Evolutionary conservation across 2,888 invertebrate species (phyloP).

Genomic region (Helobdella robusta): DNA sequence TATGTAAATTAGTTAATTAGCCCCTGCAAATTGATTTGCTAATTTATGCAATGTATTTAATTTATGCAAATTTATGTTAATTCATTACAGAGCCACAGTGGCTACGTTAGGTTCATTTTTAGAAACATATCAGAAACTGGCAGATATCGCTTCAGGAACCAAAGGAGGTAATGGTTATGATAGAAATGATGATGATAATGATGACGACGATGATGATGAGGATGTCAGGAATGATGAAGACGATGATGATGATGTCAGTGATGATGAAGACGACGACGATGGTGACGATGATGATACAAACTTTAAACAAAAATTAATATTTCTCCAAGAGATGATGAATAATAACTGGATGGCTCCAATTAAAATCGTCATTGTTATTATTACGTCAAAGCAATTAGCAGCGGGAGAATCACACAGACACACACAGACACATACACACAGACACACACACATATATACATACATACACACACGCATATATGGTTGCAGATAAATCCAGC

Average conservation of each 20-base stretch:
- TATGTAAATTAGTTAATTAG: too few species aligned
- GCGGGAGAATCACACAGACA: neutral
- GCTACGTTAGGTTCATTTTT: constrained; percentile 14
- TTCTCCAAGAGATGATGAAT: neutral
- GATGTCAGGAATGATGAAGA: constrained; percentile 9
- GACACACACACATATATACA: constrained; percentile 13
- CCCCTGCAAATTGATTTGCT: too few species aligned
- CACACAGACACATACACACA: neutral
- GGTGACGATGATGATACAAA: neutral
- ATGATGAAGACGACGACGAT: constrained; percentile 17
- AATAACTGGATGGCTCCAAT: neutral
- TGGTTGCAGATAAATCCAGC: neutral
- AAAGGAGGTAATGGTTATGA: constrained; percentile 14
- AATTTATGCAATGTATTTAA: too few species aligned
- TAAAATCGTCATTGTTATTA: neutral
- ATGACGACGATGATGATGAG: constrained; percentile 16
- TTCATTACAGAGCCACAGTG: constrained; percentile 14
- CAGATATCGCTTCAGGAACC: constrained; percentile 24
- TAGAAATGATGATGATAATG: constrained; percentile 9
- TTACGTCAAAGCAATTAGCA: neutral
- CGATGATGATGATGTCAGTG: constrained; percentile 16
- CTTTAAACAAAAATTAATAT: neutral
- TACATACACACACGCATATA: constrained; percentile 14
- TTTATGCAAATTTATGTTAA: too few species aligned
- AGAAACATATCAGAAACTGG: constrained; percentile 25